A percentile compares a stretch with the other conserved stretches of the same genome.
phyloP scores from a whole-genome alignment of 92 coral and sea anemone genomes.

The Chrysogorgia sp. region DNA sequence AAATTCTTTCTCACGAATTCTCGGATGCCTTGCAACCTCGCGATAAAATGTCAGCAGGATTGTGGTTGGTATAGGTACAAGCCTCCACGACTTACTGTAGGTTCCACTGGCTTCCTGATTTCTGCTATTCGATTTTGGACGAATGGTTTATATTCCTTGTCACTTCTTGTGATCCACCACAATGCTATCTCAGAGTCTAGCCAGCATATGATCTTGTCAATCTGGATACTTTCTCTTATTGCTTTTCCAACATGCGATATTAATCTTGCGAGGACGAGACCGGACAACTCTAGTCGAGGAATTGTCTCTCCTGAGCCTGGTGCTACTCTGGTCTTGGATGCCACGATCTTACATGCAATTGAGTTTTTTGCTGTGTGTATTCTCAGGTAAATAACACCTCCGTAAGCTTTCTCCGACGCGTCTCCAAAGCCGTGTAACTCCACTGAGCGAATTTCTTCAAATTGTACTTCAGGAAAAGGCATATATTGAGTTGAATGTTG shows the following conservation, averaged over 20 bases:
- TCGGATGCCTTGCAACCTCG: no score
- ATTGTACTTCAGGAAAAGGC: neutral
- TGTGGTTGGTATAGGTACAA: no score
- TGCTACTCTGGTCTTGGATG: neutral
- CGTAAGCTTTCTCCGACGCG: neutral
- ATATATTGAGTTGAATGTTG: no score
- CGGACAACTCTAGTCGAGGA: conserved; percentile 10
- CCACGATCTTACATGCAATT: neutral
- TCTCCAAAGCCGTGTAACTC: no score
- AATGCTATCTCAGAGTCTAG: conserved; percentile 18
- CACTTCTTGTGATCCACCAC: conserved; percentile 11
- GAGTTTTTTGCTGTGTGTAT: neutral
- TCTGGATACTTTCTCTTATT: neutral
- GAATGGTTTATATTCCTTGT: conserved; percentile 1
- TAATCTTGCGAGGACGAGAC: conserved; percentile 8
- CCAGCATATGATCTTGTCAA: neutral
- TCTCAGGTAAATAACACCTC: neutral
- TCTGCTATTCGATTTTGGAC: conserved; percentile 9
- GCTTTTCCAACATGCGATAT: neutral
- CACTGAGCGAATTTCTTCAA: neutral
- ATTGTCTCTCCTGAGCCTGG: conserved; percentile 1
- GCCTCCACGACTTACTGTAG: no score
- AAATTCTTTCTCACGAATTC: no score
- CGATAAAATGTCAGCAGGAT: no score
- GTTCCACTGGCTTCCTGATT: conserved; percentile 20